A percentile compares a stretch with the other conserved stretches of the same genome.
Evolutionary conservation across 2,888 invertebrate genomes (phyloP).

Genomic region (Melinaea menophilus): DNA sequence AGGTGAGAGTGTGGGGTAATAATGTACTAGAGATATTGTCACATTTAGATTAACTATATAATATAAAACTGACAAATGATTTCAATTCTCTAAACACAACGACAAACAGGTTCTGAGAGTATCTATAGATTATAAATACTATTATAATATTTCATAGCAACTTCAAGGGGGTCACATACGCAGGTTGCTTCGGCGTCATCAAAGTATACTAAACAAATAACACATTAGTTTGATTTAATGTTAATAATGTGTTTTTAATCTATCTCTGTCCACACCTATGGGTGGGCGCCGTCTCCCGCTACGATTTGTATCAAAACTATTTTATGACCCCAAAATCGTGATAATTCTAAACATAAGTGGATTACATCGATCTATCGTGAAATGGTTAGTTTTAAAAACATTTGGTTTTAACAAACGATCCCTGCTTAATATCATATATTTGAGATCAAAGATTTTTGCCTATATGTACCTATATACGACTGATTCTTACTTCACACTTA

Average conservation of each 20-base stretch:
- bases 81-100: no score
- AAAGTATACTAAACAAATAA: slow-evolving; percentile 57
- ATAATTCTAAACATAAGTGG: slow-evolving; percentile 35
- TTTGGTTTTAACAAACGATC: no score
- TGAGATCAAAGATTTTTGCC: no score
- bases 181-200: slow-evolving; percentile 38
- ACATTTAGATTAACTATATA: slow-evolving; percentile 6
- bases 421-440: no score
- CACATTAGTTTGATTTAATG: slow-evolving; percentile 57
- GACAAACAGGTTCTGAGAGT: no score
- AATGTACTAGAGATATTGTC: slow-evolving; percentile 19
- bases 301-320: slow-evolving; percentile 47
- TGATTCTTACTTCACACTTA: no score
- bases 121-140: background rate
- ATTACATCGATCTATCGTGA: slow-evolving; percentile 6
- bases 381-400: no score
- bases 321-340: slow-evolving; percentile 39
- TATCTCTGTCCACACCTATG: slow-evolving; percentile 60
- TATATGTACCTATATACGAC: no score
- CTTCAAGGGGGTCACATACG: background rate
- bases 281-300: slow-evolving; percentile 57
- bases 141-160: background rate
- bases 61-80: background rate
- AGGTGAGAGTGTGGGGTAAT: slow-evolving; percentile 27
- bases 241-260: slow-evolving; percentile 38